Evolutionary conservation across 2,888 invertebrate species (phyloP).

Genomic region (Leptura quadrifasciata): DNA sequence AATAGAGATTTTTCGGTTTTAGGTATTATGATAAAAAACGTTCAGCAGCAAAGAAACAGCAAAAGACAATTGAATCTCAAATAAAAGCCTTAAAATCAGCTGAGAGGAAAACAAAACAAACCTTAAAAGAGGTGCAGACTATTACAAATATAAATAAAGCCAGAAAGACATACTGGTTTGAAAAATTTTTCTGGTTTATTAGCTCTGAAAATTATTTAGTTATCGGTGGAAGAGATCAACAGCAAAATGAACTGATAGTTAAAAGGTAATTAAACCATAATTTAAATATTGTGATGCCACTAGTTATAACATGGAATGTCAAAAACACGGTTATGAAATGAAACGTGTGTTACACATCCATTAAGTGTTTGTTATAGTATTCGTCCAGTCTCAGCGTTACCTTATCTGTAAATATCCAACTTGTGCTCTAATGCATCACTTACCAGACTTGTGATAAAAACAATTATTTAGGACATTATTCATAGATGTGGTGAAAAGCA

Average conservation of each 20-base stretch:
- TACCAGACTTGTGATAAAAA: too few species aligned
- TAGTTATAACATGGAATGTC: too few species aligned
- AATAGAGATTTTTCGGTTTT: slow-evolving; percentile 32
- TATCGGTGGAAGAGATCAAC: slow-evolving; percentile 96
- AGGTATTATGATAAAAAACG: slow-evolving; percentile 95
- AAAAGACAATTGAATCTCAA: slow-evolving; percentile 96
- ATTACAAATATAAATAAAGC: slow-evolving; percentile 95
- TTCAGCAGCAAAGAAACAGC: slow-evolving; percentile 93
- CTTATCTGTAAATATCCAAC: too few species aligned
- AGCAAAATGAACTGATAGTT: slow-evolving; percentile 98
- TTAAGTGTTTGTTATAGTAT: too few species aligned
- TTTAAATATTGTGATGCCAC: too few species aligned
- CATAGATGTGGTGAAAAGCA: too few species aligned
- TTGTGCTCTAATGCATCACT: too few species aligned
- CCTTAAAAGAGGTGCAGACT: slow-evolving; percentile 91
- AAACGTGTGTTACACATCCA: too few species aligned
- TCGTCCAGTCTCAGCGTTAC: too few species aligned
- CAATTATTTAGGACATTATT: too few species aligned
- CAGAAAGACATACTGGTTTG: slow-evolving; percentile 98
- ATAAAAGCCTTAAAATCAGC: slow-evolving; percentile 96
- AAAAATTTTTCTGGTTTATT: slow-evolving; percentile 99
- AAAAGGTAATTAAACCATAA: slow-evolving; percentile 78
- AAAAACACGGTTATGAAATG: too few species aligned
- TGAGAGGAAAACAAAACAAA: slow-evolving; percentile 94
- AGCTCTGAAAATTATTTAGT: slow-evolving; percentile 96